A percentile compares a stretch with the other conserved stretches of the same genome.
Conservation (phyloP, 2,113 vertebrate species). For the Haemorhous mexicanus region DNA sequence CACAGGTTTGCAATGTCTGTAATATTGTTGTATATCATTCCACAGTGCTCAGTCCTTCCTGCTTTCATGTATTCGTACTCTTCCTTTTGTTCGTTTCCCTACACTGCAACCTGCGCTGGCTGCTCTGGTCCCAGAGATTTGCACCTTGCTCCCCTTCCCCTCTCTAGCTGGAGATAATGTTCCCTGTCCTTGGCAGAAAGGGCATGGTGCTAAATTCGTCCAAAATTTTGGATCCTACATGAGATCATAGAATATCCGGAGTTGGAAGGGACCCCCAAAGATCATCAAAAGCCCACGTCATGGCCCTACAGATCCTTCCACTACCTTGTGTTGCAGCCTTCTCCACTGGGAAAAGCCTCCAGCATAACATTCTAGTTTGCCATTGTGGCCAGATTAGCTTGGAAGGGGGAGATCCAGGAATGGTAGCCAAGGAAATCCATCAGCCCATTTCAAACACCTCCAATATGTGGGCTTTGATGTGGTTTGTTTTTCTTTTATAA, state of each 20-base stretch:
- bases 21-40: not conserved
- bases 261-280: not conserved
- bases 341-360: not conserved
- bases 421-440: not conserved
- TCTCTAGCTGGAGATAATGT: not conserved
- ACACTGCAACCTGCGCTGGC: not conserved
- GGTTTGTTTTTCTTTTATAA: not conserved
- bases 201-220: not conserved
- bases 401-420: not conserved
- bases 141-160: not conserved
- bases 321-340: not conserved
- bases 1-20: not conserved
- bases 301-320: fast-evolving
- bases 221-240: not conserved
- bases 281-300: not conserved
- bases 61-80: not conserved
- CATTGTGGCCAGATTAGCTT: not conserved
- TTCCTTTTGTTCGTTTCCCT: not conserved
- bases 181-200: not conserved
- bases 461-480: not conserved
- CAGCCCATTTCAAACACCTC: not conserved
- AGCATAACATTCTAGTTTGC: not conserved
- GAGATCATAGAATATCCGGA: not conserved
- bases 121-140: not conserved
- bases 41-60: not conserved